phyloP scores from a whole-genome alignment of 1,140 invertebrate genomes.

The Drosophila dunni region DNA sequence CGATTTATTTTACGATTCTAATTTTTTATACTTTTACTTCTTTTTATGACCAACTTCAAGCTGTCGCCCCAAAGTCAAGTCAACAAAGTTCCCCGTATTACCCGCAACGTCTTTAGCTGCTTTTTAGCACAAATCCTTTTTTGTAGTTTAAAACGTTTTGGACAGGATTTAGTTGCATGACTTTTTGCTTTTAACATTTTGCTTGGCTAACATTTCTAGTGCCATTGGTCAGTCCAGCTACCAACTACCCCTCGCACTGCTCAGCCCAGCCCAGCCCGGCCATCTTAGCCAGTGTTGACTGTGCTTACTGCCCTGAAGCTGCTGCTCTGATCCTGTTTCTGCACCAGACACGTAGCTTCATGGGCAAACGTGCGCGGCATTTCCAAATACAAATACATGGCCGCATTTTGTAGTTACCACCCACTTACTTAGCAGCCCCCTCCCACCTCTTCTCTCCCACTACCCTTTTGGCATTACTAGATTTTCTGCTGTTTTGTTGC shows the following conservation, averaged over 20 bases:
- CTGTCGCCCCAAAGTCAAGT: constrained; percentile 20
- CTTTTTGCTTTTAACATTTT: constrained; percentile 81
- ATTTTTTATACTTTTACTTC: constrained; percentile 13
- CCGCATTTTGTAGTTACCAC: constrained; percentile 70
- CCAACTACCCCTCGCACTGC: not conserved
- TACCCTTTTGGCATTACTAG: not conserved
- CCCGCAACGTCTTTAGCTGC: constrained; percentile 58
- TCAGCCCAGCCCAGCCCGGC: not conserved
- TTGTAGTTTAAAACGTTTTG: constrained; percentile 80
- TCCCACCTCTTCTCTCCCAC: not conserved
- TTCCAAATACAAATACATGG: constrained; percentile 73
- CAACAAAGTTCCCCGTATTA: constrained; percentile 9
- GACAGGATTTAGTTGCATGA: constrained; percentile 82
- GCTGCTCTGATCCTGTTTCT: constrained; percentile 50
- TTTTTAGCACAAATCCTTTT: constrained; percentile 81
- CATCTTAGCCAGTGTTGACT: constrained; percentile 39
- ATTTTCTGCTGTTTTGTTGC: constrained; percentile 11
- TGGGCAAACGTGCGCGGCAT: constrained; percentile 75
- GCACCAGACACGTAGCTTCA: constrained; percentile 69
- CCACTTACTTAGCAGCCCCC: constrained; percentile 44
- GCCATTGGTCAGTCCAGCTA: constrained; percentile 34
- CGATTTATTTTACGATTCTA: not conserved
- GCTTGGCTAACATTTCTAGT: constrained; percentile 55
- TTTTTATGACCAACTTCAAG: constrained; percentile 26
- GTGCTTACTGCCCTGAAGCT: constrained; percentile 48